Evolutionary conservation across 1,140 invertebrate species (phyloP).

Genomic region (Reticulitermes speratus): DNA sequence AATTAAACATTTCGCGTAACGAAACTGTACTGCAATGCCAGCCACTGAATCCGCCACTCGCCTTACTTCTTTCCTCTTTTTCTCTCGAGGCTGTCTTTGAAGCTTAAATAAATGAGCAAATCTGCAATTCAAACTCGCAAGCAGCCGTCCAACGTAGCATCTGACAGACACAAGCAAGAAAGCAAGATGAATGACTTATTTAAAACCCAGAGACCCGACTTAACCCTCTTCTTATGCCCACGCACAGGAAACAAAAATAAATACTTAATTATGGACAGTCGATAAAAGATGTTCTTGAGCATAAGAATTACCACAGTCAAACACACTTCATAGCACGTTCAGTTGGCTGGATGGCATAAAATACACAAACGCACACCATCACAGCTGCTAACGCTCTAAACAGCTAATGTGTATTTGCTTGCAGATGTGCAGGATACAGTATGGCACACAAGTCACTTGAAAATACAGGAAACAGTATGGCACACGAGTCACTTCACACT

Average conservation of each 20-base stretch:
- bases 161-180: slow-evolving; percentile 9
- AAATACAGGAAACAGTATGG: too few relatives aligned
- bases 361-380: too few relatives aligned
- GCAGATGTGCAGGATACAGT: too few relatives aligned
- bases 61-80: background rate
- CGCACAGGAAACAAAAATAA: background rate
- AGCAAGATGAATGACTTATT: slow-evolving; percentile 1
- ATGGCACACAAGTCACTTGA: too few relatives aligned
- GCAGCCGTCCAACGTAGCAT: background rate
- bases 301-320: too few relatives aligned
- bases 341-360: too few relatives aligned
- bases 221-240: background rate
- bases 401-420: too few relatives aligned
- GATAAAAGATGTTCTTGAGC: too few relatives aligned
- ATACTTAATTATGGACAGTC: background rate
- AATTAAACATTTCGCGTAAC: background rate
- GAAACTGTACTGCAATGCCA: background rate
- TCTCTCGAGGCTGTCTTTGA: slow-evolving; percentile 5
- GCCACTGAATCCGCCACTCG: background rate
- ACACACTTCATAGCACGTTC: too few relatives aligned
- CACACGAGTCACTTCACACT: too few relatives aligned
- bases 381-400: too few relatives aligned
- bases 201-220: background rate
- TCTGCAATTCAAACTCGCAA: slow-evolving; percentile 6
- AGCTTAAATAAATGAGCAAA: background rate